Base-by-base conservation (phyloP, 2,113 vertebrate species). In the Tachuris rubrigastra region DNA sequence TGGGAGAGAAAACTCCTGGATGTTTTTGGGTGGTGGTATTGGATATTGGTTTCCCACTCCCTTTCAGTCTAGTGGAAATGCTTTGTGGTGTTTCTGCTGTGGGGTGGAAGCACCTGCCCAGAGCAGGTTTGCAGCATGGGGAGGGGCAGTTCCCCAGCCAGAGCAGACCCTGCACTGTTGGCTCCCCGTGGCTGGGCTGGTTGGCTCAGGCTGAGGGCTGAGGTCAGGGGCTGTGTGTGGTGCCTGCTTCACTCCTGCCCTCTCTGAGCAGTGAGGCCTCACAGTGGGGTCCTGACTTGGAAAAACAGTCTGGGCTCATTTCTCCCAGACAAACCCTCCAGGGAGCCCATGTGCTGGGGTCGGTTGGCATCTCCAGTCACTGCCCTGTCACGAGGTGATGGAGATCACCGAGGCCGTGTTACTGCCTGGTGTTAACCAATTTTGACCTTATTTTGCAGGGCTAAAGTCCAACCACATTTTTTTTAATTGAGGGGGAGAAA, bases 381-480 rank as follows among this genome's bases (percentile, higher is more conserved):
- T 65, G 46, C 75, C 65, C 35, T 56, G 3, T 41, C 41, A 12
- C 3, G 2, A 62, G 59, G 75, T 76, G 46, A 72, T 62, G 63
- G 74, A 91, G 65, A 60, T 88, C 68, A 60, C 83, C 56, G 14
- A 0, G 23, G 60, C 47, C 8, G 0, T 10, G 68, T 49, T 60
- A 49, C 42, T 86, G 71, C 55, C 59, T 28, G 35, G 4, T 49
- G 30, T 80, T 97, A 94, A 97, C 73, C 42, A 13, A 18, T 49
- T 91, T 13, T 93, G 96, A 75, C 90, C 96, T 95, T 96, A 68
- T 72, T 95, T 93, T 95, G 52, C 98, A 99, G 99, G 99, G 98
- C 98, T 99, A 99, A 96, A 98, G 93, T 97, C 95, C 96, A 93
- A 96, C 96, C 85, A 96, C 84, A 53, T 97, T 86, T 97, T 97